Percentiles rank a stretch among this genome's conserved stretches.
Conservation (phyloP, 2,113 vertebrate species). For the Erpornis zantholeuca region DNA sequence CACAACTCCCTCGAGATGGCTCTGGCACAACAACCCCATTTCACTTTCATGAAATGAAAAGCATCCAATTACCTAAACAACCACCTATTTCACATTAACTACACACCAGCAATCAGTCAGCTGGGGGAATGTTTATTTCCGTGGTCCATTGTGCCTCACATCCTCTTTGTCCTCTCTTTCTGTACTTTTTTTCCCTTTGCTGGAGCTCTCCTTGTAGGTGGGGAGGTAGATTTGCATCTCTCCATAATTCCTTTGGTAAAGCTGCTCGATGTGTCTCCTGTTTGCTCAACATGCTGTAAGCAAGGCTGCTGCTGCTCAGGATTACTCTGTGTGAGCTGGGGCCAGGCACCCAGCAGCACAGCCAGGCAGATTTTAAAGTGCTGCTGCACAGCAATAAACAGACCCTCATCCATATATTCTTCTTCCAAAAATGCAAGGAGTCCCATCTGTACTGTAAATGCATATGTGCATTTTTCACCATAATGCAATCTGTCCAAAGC, state of each 20-base stretch:
- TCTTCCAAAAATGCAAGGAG: background rate
- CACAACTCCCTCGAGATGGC: constrained; percentile 46
- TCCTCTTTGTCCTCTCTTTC: background rate
- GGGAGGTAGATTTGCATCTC: background rate
- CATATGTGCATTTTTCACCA: background rate
- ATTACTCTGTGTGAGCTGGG: background rate
- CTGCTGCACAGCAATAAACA: constrained; percentile 7
- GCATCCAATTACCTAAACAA: constrained; percentile 67
- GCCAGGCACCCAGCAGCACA: background rate
- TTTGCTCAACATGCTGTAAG: background rate
- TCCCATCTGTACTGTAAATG: constrained; percentile 15
- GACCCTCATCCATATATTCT: background rate
- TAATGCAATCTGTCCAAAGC: constrained; percentile 14
- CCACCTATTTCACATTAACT: constrained; percentile 69
- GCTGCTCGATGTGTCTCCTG: background rate
- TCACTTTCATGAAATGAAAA: constrained; percentile 61
- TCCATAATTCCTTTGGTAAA: background rate
- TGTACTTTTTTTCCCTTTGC: background rate
- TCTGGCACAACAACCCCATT: constrained; percentile 48
- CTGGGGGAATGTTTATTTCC: constrained; percentile 23
- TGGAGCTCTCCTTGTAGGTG: background rate
- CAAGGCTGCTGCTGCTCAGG: background rate
- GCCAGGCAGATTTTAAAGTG: background rate
- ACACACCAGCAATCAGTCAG: constrained; percentile 54
- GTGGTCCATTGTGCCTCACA: background rate